Percentiles rank a stretch among this genome's conserved stretches.
phyloP scores from a whole-genome alignment of 2,797 vertebrate species.

The Threskiornis aethiopicus region DNA sequence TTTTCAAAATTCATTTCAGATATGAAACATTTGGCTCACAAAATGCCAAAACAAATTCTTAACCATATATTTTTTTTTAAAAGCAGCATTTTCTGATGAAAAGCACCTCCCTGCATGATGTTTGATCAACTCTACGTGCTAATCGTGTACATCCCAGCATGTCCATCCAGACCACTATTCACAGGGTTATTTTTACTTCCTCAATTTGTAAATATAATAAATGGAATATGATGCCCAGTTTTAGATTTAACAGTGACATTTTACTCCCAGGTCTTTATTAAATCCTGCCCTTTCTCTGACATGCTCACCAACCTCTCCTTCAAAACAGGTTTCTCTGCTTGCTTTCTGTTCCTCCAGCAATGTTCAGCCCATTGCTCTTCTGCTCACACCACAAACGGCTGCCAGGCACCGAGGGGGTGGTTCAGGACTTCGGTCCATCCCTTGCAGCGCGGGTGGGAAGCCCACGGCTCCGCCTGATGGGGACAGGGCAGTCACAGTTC shows the following conservation, averaged over 20 bases:
- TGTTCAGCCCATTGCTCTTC: fast-evolving
- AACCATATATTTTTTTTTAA: neutral
- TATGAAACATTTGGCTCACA: neutral
- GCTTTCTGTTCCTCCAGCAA: neutral
- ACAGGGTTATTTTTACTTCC: neutral
- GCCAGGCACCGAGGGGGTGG: neutral
- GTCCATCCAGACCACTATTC: neutral
- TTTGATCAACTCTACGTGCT: too few species aligned
- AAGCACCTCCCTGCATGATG: too few species aligned
- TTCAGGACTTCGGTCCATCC: neutral
- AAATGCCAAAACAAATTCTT: neutral
- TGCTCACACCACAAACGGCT: neutral
- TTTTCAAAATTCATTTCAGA: neutral
- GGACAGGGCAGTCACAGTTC: neutral
- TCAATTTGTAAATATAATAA: neutral
- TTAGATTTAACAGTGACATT: neutral
- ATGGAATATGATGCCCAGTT: fast-evolving
- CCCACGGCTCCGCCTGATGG: fast-evolving
- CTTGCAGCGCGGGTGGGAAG: neutral
- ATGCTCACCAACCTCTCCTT: neutral
- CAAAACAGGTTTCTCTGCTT: neutral
- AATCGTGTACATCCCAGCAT: fast-evolving
- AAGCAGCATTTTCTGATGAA: neutral
- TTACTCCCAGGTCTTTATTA: too few species aligned
- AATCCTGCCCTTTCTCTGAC: neutral